Base-by-base conservation (phyloP, 1,140 invertebrate genomes). In the Drosophila teissieri region DNA sequence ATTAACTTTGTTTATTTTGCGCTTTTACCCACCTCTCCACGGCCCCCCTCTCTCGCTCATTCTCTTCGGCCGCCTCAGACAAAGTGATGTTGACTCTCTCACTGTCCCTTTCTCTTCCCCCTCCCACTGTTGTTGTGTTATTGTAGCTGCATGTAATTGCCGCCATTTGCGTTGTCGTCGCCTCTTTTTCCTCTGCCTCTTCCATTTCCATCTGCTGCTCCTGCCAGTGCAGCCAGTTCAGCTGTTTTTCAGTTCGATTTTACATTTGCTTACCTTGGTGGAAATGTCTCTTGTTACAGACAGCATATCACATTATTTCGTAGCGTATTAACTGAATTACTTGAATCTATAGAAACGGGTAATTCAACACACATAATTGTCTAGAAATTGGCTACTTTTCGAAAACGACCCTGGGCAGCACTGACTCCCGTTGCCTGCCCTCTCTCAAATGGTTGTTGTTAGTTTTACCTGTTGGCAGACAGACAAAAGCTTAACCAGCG, bases 1-100 rank as follows among this genome's bases (percentile, higher is more conserved):
- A 88, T 88, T 88, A 88, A 88, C 83, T 89, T 88, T 88, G 83
- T 88, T 88, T 83, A 89, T 88, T 88, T 88, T 89, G 68, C 70
- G 83, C 83, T 86, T 78, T 77, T 76, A 45, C 75, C 80, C 75
- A 53, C 54, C 17, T 39, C 37, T 10, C 11, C 19, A 8, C 14
- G n/a, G 14, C 4, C 46, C 5, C 4, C 36, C 4, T 19, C 31
- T 4, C n/a, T n/a, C 22, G 17, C 8, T 15, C 34, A 40, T 37
- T 17, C 53, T 36, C 14, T 56, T 39, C 14, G 37, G 40, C 48
- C 42, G 34, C 49, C 60, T 67, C 72, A 57, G 48, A 56, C 61
- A 89, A 80, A 84, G 83, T 86, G 79, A 83, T 86, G 75, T 86
- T 86, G 82, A 86, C 79, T 78, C 12, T 19, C 52, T 15, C 15